phyloP scores from a whole-genome alignment of 2,113 vertebrate species.

The Cervus canadensis region DNA sequence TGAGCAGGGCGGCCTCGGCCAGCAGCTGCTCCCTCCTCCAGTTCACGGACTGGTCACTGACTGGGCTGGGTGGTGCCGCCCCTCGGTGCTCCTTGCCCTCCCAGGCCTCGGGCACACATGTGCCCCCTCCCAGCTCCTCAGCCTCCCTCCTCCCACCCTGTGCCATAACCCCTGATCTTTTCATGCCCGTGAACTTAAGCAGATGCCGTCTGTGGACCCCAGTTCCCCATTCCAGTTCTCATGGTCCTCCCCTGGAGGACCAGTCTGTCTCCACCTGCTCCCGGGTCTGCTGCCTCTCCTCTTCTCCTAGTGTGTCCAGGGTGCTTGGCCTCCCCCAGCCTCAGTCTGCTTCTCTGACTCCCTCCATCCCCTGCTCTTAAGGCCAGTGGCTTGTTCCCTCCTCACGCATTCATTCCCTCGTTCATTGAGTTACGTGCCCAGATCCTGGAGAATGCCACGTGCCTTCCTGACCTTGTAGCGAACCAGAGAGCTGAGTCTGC shows the following conservation, averaged over 20 bases:
- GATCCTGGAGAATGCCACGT: background rate
- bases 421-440: background rate
- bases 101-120: background rate
- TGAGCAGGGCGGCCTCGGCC: slow-evolving; percentile 47
- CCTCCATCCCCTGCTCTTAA: background rate
- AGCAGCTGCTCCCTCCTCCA: accelerated
- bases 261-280: background rate
- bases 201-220: background rate
- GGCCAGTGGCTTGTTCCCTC: background rate
- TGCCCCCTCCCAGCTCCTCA: background rate
- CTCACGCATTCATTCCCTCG: background rate
- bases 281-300: too few species aligned
- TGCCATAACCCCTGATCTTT: background rate
- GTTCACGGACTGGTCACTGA: background rate
- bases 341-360: background rate
- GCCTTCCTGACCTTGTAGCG: background rate
- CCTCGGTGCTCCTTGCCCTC: background rate
- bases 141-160: too few species aligned
- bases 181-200: background rate
- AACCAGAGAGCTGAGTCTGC: background rate
- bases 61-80: background rate
- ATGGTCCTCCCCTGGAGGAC: background rate
- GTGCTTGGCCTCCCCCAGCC: background rate
- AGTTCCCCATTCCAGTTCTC: background rate
- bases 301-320: background rate